Evolutionary conservation across 2,888 invertebrate species (phyloP).

Genomic region (Anoncus sp.): DNA sequence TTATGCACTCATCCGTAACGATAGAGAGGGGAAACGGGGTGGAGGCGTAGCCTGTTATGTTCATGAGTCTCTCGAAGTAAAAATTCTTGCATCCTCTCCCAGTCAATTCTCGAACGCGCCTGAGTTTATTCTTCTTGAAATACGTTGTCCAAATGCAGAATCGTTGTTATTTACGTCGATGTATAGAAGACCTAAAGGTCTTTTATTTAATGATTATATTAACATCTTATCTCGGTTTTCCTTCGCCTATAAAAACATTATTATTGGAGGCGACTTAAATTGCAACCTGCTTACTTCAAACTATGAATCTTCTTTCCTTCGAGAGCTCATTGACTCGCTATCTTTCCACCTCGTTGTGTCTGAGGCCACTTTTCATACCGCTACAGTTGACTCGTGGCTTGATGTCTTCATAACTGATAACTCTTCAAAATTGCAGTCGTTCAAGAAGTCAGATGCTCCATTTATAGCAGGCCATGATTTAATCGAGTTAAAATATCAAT

Average conservation of each 20-base stretch:
- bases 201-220: slow-evolving; percentile 8
- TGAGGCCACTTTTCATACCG: neutral
- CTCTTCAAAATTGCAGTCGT: neutral
- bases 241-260: neutral
- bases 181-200: slow-evolving; percentile 8
- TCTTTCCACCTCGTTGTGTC: neutral
- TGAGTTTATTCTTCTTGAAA: slow-evolving; percentile 24
- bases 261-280: slow-evolving; percentile 20
- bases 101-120: slow-evolving; percentile 18
- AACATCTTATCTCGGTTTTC: neutral
- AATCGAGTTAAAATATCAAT: neutral
- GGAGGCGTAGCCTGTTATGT: slow-evolving; percentile 40
- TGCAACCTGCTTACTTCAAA: neutral
- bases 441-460: neutral
- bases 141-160: neutral
- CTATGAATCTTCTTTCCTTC: neutral
- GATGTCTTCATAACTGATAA: neutral
- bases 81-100: neutral
- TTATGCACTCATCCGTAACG: slow-evolving; percentile 31
- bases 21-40: slow-evolving; percentile 18
- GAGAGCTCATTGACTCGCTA: neutral
- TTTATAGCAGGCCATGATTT: slow-evolving; percentile 17
- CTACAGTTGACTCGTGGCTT: neutral
- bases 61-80: slow-evolving; percentile 15
- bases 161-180: slow-evolving; percentile 8